Evolutionary conservation across 2,888 invertebrate genomes (phyloP).

Genomic region (Alloplasta piceator): DNA sequence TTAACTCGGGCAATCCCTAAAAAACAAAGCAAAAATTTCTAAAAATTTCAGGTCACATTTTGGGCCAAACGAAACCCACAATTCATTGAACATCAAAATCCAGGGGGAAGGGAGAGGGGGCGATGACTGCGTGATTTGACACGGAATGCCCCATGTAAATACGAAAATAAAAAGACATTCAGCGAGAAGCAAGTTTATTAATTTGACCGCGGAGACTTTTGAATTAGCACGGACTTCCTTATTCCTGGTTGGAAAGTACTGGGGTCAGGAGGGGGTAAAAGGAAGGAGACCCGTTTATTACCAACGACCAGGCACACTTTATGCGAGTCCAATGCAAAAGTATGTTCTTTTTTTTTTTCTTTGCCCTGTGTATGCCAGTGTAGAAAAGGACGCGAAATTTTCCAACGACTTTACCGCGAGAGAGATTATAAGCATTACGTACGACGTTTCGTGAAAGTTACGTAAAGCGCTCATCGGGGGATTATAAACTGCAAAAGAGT

Average conservation of each 20-base stretch:
- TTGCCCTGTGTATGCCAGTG: background rate
- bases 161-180: background rate
- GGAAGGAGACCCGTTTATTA: slow-evolving; percentile 43
- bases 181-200: slow-evolving; percentile 31
- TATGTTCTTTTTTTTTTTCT: background rate
- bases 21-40: no score
- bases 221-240: slow-evolving; percentile 49
- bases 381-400: slow-evolving; percentile 45
- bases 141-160: no score
- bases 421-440: slow-evolving; percentile 9
- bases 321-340: slow-evolving; percentile 29
- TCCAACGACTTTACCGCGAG: slow-evolving; percentile 24
- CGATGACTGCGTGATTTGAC: no score
- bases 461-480: slow-evolving; percentile 51
- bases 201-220: slow-evolving; percentile 50
- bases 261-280: slow-evolving; percentile 1
- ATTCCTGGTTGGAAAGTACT: slow-evolving; percentile 51
- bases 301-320: slow-evolving; percentile 13
- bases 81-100: no score
- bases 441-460: slow-evolving; percentile 33
- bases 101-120: no score
- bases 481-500: slow-evolving; percentile 12
- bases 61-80: no score
- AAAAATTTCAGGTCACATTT: no score
- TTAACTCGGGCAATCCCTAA: no score